Evolutionary conservation across 2,888 invertebrate genomes (phyloP).

Genomic region (Scaptomyza cyrtandrae): DNA sequence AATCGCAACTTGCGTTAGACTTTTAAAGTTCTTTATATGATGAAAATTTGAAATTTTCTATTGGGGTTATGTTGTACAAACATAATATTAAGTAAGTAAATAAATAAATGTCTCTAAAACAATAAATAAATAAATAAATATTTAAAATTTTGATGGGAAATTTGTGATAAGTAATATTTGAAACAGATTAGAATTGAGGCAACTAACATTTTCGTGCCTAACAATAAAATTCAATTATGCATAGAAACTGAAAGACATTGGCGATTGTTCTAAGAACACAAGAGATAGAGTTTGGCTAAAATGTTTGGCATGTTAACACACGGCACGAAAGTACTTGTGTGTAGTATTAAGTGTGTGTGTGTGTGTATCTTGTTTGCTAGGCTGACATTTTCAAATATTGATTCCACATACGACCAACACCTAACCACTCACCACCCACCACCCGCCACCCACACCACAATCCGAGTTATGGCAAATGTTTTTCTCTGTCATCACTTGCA

Average conservation of each 20-base stretch:
- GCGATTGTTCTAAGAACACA: background rate
- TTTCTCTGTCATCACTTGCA: slow-evolving; percentile 63
- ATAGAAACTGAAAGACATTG: slow-evolving; percentile 14
- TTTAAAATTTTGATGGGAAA: too few relatives aligned
- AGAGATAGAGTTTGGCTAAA: slow-evolving; percentile 41
- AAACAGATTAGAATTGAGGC: background rate
- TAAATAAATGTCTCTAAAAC: too few relatives aligned
- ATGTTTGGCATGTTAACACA: slow-evolving; percentile 44
- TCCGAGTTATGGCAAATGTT: slow-evolving; percentile 13
- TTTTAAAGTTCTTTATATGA: background rate
- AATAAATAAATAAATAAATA: too few relatives aligned
- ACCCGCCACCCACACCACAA: background rate
- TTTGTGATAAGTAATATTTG: background rate
- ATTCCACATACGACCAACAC: background rate
- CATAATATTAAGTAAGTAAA: too few relatives aligned
- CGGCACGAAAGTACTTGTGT: slow-evolving; percentile 7
- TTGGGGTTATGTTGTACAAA: too few relatives aligned
- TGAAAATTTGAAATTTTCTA: too few relatives aligned
- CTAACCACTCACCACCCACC: background rate
- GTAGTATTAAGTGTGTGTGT: background rate
- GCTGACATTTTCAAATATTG: slow-evolving; percentile 37
- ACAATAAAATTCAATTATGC: slow-evolving; percentile 52
- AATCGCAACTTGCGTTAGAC: background rate
- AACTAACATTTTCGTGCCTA: background rate
- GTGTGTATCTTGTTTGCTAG: slow-evolving; percentile 26